Conservation (phyloP, 2,797 vertebrate genomes). For the Chloroceryle inda region DNA sequence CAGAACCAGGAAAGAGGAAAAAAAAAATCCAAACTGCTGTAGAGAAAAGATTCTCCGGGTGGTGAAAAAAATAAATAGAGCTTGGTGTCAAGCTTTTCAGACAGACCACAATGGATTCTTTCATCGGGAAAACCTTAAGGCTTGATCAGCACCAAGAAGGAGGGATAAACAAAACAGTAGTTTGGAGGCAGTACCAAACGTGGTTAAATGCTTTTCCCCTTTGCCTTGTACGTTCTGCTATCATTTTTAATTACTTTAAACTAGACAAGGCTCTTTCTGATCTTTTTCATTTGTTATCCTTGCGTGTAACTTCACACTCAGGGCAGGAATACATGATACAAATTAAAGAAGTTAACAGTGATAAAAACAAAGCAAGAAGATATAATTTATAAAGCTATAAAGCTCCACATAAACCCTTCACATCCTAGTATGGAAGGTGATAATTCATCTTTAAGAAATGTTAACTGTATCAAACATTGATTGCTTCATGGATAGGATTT, state of each 20-base stretch:
- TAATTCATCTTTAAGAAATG: constrained; percentile 29
- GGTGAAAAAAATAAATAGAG: not conserved
- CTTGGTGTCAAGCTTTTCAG: not conserved
- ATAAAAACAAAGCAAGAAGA: not conserved
- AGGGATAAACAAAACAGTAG: not conserved
- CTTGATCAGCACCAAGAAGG: not conserved
- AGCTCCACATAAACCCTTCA: not conserved
- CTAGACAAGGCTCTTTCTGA: not conserved
- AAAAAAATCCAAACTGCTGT: not conserved
- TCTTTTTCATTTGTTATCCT: not conserved
- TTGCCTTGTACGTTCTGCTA: not conserved
- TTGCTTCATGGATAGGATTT: not conserved
- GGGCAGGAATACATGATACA: not conserved
- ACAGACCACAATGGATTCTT: not conserved
- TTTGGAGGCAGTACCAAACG: not conserved
- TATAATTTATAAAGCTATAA: not conserved
- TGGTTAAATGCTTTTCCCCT: not conserved
- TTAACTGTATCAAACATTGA: not conserved
- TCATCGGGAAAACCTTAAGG: not conserved
- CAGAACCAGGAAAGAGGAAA: not conserved
- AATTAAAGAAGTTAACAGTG: constrained; percentile 1
- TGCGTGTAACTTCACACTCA: not conserved
- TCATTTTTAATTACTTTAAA: not conserved
- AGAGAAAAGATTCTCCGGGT: not conserved
- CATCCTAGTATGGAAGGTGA: not conserved